Evolutionary conservation across 1,140 invertebrate genomes (phyloP).

Genomic region (Trypoxylus dichotomus): DNA sequence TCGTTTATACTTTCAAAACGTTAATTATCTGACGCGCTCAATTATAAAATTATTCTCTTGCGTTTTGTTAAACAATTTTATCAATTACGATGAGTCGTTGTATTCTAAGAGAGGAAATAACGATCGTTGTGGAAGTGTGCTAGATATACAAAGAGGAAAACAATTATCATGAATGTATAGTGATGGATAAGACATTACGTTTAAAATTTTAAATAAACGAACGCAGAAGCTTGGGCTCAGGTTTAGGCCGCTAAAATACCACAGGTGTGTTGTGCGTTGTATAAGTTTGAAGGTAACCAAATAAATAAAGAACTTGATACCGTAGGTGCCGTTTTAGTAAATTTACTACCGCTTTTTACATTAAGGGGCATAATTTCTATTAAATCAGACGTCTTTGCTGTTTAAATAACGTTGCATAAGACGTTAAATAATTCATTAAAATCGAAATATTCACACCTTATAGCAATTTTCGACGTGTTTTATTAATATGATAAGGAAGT

Average conservation of each 20-base stretch:
- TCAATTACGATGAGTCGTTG: neutral
- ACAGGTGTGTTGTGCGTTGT: slow-evolving; percentile 17
- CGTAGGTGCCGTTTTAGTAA: too few relatives aligned
- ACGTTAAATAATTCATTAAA: too few relatives aligned
- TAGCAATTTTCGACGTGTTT: too few relatives aligned
- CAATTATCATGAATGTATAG: neutral
- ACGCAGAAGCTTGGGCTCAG: neutral
- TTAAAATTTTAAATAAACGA: neutral
- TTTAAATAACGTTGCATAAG: too few relatives aligned
- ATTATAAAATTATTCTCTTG: neutral
- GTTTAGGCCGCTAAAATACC: neutral
- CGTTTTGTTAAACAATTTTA: slow-evolving; percentile 14
- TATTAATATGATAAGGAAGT: too few relatives aligned
- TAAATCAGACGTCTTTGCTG: too few relatives aligned
- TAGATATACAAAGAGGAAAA: neutral
- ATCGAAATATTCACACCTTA: too few relatives aligned
- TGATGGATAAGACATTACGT: neutral
- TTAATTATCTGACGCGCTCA: neutral
- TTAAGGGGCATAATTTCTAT: too few relatives aligned
- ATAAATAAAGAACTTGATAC: neutral
- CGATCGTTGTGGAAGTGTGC: neutral
- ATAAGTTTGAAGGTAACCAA: neutral
- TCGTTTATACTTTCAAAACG: neutral
- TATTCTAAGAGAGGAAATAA: neutral
- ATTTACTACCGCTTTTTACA: too few relatives aligned